A percentile compares a stretch with the other conserved stretches of the same genome.
phyloP scores from a whole-genome alignment of 2,113 vertebrate species.

The Camelus bactrianus region DNA sequence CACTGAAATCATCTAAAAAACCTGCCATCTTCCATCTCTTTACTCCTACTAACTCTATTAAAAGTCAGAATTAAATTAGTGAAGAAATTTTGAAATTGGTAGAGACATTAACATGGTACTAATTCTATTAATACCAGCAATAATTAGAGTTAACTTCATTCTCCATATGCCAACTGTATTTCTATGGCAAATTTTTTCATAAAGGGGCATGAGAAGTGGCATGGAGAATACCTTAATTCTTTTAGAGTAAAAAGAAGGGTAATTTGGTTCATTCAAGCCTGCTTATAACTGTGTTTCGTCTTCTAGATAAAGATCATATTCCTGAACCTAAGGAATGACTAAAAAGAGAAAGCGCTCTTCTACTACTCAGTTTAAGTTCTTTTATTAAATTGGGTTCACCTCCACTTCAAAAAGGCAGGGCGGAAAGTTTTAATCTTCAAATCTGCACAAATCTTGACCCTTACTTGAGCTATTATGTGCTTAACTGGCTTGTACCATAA shows the following conservation, averaged over 20 bases:
- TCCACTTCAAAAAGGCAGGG: background rate
- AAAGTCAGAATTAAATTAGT: background rate
- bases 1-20: slow-evolving; percentile 31
- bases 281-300: slow-evolving; percentile 5
- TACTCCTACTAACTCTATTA: background rate
- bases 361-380: background rate
- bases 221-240: slow-evolving; percentile 26
- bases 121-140: background rate
- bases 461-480: background rate
- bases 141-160: background rate
- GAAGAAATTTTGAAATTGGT: background rate
- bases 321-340: background rate
- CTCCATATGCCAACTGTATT: background rate
- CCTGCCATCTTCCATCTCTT: background rate
- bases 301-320: slow-evolving; percentile 31
- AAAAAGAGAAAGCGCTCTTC: background rate
- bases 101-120: background rate
- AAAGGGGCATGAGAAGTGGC: background rate
- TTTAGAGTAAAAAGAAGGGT: background rate
- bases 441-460: background rate
- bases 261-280: slow-evolving; percentile 43
- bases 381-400: slow-evolving; percentile 1
- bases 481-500: background rate
- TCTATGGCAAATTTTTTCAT: slow-evolving; percentile 3
- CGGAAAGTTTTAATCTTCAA: background rate